Percentiles rank a stretch among this genome's conserved stretches.
Conservation (phyloP, 1,140 invertebrate genomes). For the Philotrypesis tridentata region DNA sequence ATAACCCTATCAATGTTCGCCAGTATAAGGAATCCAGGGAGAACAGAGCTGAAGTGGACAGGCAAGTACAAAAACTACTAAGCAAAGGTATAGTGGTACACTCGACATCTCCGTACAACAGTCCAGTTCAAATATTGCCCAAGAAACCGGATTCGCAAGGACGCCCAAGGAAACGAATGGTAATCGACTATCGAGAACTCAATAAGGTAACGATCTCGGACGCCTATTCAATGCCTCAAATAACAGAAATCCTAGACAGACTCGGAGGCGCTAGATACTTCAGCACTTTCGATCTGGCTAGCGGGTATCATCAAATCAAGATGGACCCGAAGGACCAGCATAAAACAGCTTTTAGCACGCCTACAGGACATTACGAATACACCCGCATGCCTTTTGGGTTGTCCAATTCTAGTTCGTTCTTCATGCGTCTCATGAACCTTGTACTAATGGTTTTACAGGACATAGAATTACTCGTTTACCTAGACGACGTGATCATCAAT, state of each 20-base stretch:
- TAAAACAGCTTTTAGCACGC: slow-evolving; percentile 17
- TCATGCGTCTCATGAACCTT: background rate
- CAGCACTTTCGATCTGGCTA: slow-evolving; percentile 40
- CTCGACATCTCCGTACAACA: slow-evolving; percentile 58
- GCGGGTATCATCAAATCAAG: slow-evolving; percentile 36
- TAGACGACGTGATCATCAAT: slow-evolving; percentile 28
- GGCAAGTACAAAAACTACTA: slow-evolving; percentile 37
- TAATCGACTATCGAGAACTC: slow-evolving; percentile 53
- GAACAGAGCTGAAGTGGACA: too few species aligned
- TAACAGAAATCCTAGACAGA: slow-evolving; percentile 50
- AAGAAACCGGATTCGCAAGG: slow-evolving; percentile 64
- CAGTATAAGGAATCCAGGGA: too few species aligned
- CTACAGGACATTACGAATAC: slow-evolving; percentile 23
- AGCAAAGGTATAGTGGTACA: slow-evolving; percentile 60
- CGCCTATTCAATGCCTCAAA: slow-evolving; percentile 50
- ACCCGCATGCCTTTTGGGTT: slow-evolving; percentile 25
- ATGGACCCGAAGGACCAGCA: background rate
- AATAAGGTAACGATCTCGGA: slow-evolving; percentile 52
- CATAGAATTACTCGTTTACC: background rate
- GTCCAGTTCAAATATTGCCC: slow-evolving; percentile 61
- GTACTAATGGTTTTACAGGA: slow-evolving; percentile 1
- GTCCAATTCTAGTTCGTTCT: background rate
- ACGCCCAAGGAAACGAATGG: slow-evolving; percentile 55
- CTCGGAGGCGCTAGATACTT: slow-evolving; percentile 48
- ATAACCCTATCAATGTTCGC: too few species aligned